Percentiles rank a stretch among this genome's conserved stretches.
These are phyloP conservation scores for Pammene fasciana DNA, from an alignment of 2,888 invertebrate species.

Conservation along the genomic window DNA sequence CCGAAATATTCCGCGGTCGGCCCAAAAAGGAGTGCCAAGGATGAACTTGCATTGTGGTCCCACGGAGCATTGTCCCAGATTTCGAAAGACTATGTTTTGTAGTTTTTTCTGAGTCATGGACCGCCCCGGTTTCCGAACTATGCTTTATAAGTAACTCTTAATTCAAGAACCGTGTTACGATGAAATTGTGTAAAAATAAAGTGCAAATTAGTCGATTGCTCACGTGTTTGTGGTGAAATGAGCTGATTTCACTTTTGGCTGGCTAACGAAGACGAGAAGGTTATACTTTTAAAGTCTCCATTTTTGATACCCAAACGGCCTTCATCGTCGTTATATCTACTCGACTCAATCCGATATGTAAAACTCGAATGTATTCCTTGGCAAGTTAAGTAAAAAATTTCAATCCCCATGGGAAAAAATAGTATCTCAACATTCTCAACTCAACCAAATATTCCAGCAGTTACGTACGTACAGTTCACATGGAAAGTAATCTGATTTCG, in stretches of 20 bases:
- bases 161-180: conserved; percentile 37
- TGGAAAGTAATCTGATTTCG: too few species aligned
- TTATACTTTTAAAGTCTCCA: background rate
- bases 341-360: too few species aligned
- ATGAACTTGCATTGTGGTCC: conserved; percentile 37
- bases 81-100: conserved; percentile 40
- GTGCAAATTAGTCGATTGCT: conserved; percentile 31
- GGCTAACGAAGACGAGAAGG: conserved; percentile 1
- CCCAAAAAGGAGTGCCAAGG: conserved; percentile 37
- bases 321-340: background rate
- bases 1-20: conserved; percentile 20
- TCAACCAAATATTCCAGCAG: too few species aligned
- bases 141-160: conserved; percentile 34
- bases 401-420: too few species aligned
- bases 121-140: conserved; percentile 37
- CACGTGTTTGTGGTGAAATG: conserved; percentile 29
- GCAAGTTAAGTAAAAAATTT: too few species aligned
- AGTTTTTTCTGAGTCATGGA: conserved; percentile 35
- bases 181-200: conserved; percentile 36
- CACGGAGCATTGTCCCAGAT: conserved; percentile 38
- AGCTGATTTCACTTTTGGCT: conserved; percentile 29
- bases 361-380: too few species aligned
- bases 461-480: too few species aligned
- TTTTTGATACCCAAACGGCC: background rate
- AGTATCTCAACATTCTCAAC: too few species aligned